Percentiles rank a stretch among this genome's conserved stretches.
Conservation (phyloP, 2,797 vertebrate species). For the Natrix natrix region DNA sequence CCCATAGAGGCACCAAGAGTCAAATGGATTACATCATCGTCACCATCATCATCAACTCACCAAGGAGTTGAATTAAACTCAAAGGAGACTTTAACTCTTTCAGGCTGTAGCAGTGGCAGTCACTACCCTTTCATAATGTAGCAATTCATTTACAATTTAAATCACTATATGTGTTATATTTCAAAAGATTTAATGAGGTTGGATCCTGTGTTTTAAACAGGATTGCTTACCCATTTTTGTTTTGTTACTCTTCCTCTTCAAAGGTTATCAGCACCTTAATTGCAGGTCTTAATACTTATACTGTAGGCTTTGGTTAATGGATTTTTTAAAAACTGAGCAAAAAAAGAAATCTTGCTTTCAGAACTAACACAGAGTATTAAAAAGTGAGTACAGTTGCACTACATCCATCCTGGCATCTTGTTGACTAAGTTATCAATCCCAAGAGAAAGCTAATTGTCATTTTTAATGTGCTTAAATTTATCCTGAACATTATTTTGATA, state of each 20-base stretch:
- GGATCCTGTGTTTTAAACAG: background rate
- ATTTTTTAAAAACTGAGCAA: constrained; percentile 33
- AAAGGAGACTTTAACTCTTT: background rate
- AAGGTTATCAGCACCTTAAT: constrained; percentile 44
- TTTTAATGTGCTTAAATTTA: background rate
- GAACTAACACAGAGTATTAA: background rate
- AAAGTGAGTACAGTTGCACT: background rate
- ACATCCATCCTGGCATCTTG: background rate
- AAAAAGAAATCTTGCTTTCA: constrained; percentile 10
- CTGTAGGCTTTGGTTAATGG: constrained; percentile 27
- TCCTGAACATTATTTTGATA: background rate
- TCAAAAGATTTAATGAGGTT: background rate
- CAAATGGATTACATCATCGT: background rate
- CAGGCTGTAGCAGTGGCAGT: background rate
- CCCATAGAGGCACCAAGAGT: background rate
- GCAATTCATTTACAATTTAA: background rate
- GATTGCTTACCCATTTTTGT: background rate
- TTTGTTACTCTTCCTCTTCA: constrained; percentile 7
- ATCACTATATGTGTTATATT: background rate
- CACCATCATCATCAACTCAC: background rate
- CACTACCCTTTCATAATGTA: too few species aligned
- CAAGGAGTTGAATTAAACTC: background rate
- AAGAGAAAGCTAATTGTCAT: background rate
- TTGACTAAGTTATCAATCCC: background rate
- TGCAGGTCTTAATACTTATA: constrained; percentile 31